Evolutionary conservation across 2,797 vertebrate species (phyloP).

Genomic region (Harpagifer antarcticus): DNA sequence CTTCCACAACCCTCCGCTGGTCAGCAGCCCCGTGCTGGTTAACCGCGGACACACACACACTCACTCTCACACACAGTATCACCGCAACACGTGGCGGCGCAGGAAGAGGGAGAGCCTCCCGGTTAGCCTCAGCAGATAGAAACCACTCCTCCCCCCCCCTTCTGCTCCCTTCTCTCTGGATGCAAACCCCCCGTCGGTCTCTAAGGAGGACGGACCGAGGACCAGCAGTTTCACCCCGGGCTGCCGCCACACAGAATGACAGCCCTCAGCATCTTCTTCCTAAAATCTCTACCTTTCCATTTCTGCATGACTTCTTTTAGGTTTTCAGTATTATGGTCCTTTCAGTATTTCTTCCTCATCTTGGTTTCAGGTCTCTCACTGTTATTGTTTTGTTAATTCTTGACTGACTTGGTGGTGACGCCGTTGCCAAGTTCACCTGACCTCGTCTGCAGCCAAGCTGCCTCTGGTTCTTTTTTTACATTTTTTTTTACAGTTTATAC

Average conservation of each 20-base stretch:
- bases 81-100: conserved; percentile 93
- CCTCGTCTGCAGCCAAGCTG: conserved; percentile 77
- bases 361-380: conserved; percentile 53
- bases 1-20: conserved; percentile 87
- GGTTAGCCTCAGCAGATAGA: conserved; percentile 95
- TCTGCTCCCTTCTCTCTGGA: conserved; percentile 46
- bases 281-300: conserved; percentile 49
- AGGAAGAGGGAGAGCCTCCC: conserved; percentile 95
- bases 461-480: conserved; percentile 61
- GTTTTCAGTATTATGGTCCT: conserved; percentile 62
- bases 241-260: conserved; percentile 65
- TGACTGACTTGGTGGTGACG: conserved; percentile 31
- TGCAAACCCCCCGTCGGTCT: conserved; percentile 45
- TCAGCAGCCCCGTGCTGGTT: conserved; percentile 85
- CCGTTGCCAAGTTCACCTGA: conserved; percentile 53
- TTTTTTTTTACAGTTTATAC: conserved; percentile 83
- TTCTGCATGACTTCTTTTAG: conserved; percentile 61
- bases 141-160: conserved; percentile 28
- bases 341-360: conserved; percentile 65
- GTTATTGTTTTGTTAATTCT: conserved; percentile 11
- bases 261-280: conserved; percentile 85
- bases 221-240: conserved; percentile 83
- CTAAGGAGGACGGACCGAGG: conserved; percentile 72
- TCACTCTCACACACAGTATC: conserved; percentile 90
- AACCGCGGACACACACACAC: conserved; percentile 80